Evolutionary conservation across 2,113 vertebrate genomes (phyloP), one percentile per base, ranked within the genome.

Genomic region (Todiramphus saurophagus): DNA sequence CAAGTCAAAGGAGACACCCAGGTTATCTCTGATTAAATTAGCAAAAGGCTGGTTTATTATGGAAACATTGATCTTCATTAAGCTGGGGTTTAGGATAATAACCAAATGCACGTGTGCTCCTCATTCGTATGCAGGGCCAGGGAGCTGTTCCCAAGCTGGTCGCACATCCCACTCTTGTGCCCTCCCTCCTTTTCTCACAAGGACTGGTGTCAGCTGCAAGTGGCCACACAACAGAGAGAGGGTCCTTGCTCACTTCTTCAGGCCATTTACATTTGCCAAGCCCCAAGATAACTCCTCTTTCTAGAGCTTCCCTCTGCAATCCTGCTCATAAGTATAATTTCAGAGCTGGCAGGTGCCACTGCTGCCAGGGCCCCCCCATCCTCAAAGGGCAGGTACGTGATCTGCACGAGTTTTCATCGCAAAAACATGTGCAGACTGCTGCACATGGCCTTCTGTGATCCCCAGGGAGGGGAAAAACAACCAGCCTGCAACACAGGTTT

Each of bases 71-170:
- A 46, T 94, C 88, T 94, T 92, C 82, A 81, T 92, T 94, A 86
- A 91, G 50, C 9, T 93, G 85, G 50, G 76, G 77, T 94, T 93
- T 93, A 90, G 83, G 73, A 90, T 63, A 77, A 86, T 92, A 87
- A 83, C 60, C 31, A 74, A 93, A 92, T 13, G 17, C 3, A 1
- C 6, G 2, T 13, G 64, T 37, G 39, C 72, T 83, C 63, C 79
- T 95, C 73, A 70, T 80, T 77, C 7, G 2, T 50, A 87, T 94
- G 83, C 76, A 55, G 39, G 39, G 70, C 41, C 66, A 63, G 41
- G 41, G n/a, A 62, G 46, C 59, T 80, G 59, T 30, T 88, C 55
- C 76, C 62, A 68, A 85, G n/a, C 19, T 0, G 0, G 63, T 39
- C 68, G 33, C 63, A 64, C 67, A 76, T 90, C 63, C 62, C 0